A percentile compares a stretch with the other conserved stretches of the same genome.
Evolutionary conservation across 2,888 invertebrate genomes (phyloP).

Genomic region (Ophion obscuratus): DNA sequence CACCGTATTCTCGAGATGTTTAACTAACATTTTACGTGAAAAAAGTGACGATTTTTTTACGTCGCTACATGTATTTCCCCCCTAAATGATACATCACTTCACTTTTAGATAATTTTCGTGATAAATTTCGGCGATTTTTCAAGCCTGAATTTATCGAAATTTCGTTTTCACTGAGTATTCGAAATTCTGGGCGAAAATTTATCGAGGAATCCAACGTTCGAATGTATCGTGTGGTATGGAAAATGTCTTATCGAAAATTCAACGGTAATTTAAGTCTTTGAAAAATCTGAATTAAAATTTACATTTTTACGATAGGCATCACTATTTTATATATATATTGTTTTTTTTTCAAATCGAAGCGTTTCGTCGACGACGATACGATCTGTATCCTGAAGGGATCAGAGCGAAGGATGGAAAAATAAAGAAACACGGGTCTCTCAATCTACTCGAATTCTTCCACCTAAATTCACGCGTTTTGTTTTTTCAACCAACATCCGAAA

Average conservation of each 20-base stretch:
- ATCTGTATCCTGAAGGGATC: neutral
- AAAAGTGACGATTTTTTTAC: no score
- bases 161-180: neutral
- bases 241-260: no score
- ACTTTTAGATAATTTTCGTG: neutral
- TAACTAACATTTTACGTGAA: no score
- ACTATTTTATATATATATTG: no score
- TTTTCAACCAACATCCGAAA: conserved; percentile 5
- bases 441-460: conserved; percentile 10
- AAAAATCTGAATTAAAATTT: neutral
- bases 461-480: conserved; percentile 29
- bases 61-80: no score
- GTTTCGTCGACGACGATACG: neutral
- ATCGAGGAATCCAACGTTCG: neutral
- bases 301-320: neutral
- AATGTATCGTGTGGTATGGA: no score
- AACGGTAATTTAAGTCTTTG: neutral
- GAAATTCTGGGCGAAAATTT: neutral
- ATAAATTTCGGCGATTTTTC: neutral
- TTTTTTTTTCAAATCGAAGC: neutral
- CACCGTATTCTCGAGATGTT: no score
- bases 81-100: neutral
- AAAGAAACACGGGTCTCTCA: conserved; percentile 26
- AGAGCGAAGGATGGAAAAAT: conserved; percentile 6
- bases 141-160: neutral